Percentiles rank a stretch among this genome's conserved stretches.
Evolutionary conservation across 2,888 invertebrate species (phyloP).

Genomic region (Xanthorhoe spadicearia): DNA sequence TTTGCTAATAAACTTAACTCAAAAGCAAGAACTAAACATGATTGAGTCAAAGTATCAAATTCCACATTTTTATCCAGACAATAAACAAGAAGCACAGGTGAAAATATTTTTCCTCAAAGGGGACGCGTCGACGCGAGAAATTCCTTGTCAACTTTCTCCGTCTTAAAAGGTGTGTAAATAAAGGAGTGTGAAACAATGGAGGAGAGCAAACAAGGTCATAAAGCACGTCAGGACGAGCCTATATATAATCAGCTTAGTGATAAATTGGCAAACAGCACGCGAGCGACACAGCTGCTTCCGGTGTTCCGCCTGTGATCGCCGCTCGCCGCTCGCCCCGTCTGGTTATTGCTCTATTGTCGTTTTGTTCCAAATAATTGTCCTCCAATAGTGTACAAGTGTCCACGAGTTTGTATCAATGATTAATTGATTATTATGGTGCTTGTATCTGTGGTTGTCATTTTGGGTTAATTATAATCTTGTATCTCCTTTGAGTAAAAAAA

Average conservation of each 20-base stretch:
- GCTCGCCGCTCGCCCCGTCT: constrained; percentile 32
- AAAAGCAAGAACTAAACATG: constrained; percentile 6
- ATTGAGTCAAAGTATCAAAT: constrained; percentile 32
- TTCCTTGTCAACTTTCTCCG: constrained; percentile 41
- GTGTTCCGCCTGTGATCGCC: constrained; percentile 45
- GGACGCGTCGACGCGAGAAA: constrained; percentile 50
- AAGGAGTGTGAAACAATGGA: constrained; percentile 71
- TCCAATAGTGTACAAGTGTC: constrained; percentile 7
- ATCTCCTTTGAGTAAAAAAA: neutral
- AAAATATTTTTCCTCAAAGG: constrained; percentile 39
- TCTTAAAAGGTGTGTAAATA: constrained; percentile 73
- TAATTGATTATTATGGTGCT: neutral
- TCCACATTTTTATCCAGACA: constrained; percentile 27
- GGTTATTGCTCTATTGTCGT: constrained; percentile 31
- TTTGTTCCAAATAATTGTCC: constrained; percentile 26
- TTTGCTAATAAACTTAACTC: constrained; percentile 2
- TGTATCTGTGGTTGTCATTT: neutral
- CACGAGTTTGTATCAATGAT: constrained; percentile 3
- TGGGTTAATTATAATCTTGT: neutral
- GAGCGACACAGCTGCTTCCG: constrained; percentile 82
- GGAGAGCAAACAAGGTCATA: constrained; percentile 79
- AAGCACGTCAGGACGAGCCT: constrained; percentile 80
- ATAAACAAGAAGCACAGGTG: constrained; percentile 30
- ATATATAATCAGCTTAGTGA: constrained; percentile 84
- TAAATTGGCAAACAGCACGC: constrained; percentile 85